Evolutionary conservation across 2,113 vertebrate genomes (phyloP), one percentile per base, ranked within the genome.

Genomic region (Pelmatolapia mariae): DNA sequence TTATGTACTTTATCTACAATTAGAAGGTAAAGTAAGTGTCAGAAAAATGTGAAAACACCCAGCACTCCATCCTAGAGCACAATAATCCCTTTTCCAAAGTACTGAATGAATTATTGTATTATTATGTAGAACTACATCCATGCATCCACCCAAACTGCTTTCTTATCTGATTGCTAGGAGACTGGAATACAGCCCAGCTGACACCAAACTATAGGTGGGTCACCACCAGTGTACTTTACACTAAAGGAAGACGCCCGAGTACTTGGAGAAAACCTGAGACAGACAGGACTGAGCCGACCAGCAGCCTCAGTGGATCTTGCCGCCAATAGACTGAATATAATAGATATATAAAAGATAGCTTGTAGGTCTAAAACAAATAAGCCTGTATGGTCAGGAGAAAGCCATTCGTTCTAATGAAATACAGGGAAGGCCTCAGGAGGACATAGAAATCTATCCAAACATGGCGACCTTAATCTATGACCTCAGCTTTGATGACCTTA

Each of bases 21-120:
- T 73, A 73, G 8, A 73, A 45, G 68, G 68, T 26, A 1, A 45
- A 26, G 5, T 29, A 24, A 47, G 40, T 0, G 68, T 7, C 38
- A 16, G 38, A 0, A 71, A 71, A 71, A 10, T 71, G 38, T 71
- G 33, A 38, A 13, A 68, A 68, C 19, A 68, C 33, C 11, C 19
- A 5, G 5, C 8, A 73, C 13, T 26, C 5, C 40, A 24, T 3
- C 7, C 63, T 68, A 40, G 36, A 68, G 63, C 2, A 15, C 19
- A 68, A 0, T 13, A 68, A 29, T 47, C 22, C 0, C 0, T 29
- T 73, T 73, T 47, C 40, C 22, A 10, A 26, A 3, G 68, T 5
- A 73, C 1, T 0, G 22, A 73, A 73, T 73, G 22, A 26, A 45
- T 18, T 1, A 45, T 45, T 73, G 40, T 29, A 47, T 73, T 47